Evolutionary conservation across 1,140 invertebrate species (phyloP), one percentile per base, ranked within the genome.

Genomic region (Bombus confusus): DNA sequence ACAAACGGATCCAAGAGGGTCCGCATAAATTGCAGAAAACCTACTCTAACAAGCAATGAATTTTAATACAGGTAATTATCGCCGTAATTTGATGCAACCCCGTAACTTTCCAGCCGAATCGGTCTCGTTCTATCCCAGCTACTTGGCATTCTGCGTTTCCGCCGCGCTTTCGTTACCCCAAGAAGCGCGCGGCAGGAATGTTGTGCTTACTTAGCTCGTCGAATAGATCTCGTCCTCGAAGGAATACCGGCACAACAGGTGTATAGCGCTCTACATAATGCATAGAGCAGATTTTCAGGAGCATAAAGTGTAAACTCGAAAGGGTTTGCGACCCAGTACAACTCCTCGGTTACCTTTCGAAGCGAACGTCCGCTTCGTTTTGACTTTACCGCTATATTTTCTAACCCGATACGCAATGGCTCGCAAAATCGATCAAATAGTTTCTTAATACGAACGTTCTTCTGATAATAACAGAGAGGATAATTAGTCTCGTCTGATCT

Each of bases 41-140:
- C 41, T 84, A 62, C 57, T 71, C 76, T 28, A 71, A 84, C 76
- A 43, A 69, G 68, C 83, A 73, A 85, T 80, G 83, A 85, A 85
- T 85, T 85, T 85, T 85, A 85, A 85, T 85, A 72, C 83, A 37
- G 39, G 76, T 85, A 80, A 85, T 85, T 85, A 85, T 85, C 84
- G 52, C 73, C 41, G 79, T 68, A 81, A 74, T 75, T 74, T 62
- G 77, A 64, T 85, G 83, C 78, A 62, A 73, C 59, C 83, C 75
- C 28, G 69, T 66, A 80, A 85, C 78, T 81, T 85, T 85, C 34
- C 84, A 75, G 78, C 43, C 84, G 78, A 80, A 73, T 85, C 79
- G 69, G 78, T 81, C 79, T 75, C 78, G 69, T 81, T 81, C 79
- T 81, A 64, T 62, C 43, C 78, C n/a, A 57, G 41, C 79, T 81